Evolutionary conservation across 2,888 invertebrate genomes (phyloP), one percentile per base, ranked within the genome.

Genomic region (Eurytoma adleriae): DNA sequence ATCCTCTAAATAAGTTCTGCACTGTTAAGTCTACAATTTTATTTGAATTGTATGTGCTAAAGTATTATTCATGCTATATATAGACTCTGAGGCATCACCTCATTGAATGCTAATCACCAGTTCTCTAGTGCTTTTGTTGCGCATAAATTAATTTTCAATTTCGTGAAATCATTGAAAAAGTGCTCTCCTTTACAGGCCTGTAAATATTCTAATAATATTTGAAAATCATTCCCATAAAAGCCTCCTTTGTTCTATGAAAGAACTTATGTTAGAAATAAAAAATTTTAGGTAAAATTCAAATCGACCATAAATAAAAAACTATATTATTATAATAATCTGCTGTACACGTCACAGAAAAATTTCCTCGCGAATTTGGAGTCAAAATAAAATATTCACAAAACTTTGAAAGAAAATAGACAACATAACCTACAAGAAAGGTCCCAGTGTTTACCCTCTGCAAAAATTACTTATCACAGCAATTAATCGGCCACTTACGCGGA

Each of bases 21-120:
- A n/a, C 50, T 30, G 48, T 1, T 52, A 59, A 54, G 18, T 14
- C 40, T 68, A 52, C 59, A 18, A 7, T 68, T 16, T 62, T 75
- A 68, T 68, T 50, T n/a, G 12, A 54, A 56, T 48, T 64, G 16
- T 27, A 50, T 50, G 20, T 59, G 40, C 40, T 62, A 54, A 79
- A 68, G 61, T 72, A 69, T 81, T 66, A 71, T 70, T 74, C 73
- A 81, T 69, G 62, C 77, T 59, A 69, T 59, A 71, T 71, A 70
- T 70, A 77, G 61, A 66, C 10, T 18, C 24, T 59, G 61, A 62
- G 78, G 82, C 75, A 61, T 70, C 79, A 83, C 82, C 82, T 84
- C 85, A 87, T 86, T 87, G 85, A 87, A 88, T 87, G 86, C 78
- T 86, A 86, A 88, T 89, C 83, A 83, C 75, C 74, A 59, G 62